Percentiles rank a stretch among this genome's conserved stretches.
Conservation (phyloP, 2,797 vertebrate genomes). For the Australoheros facetus region DNA sequence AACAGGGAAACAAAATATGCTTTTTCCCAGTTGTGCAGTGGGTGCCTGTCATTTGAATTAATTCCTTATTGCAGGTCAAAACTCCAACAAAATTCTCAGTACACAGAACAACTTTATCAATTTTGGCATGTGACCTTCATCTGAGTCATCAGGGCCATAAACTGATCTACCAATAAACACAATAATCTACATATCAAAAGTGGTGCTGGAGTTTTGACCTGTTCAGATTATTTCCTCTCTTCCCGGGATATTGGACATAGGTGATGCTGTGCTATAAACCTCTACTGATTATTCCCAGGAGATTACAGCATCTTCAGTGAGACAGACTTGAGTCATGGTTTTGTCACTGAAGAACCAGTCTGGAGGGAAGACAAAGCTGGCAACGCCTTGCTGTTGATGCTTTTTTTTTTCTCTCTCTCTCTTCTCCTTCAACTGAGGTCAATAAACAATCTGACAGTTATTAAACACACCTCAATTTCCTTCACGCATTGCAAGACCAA, state of each 20-base stretch:
- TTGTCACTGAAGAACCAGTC: not conserved
- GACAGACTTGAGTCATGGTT: not conserved
- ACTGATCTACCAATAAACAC: not conserved
- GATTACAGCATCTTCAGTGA: not conserved
- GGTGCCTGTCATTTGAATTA: not conserved
- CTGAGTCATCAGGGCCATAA: not conserved
- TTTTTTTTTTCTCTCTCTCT: not conserved
- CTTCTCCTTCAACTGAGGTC: not conserved
- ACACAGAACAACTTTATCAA: too few species aligned
- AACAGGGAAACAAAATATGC: not conserved
- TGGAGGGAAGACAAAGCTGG: not conserved
- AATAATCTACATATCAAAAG: not conserved
- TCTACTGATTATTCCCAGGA: not conserved
- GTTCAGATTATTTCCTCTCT: not conserved
- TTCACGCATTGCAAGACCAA: not conserved
- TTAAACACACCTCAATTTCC: not conserved
- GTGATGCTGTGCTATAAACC: not conserved
- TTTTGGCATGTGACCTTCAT: not conserved
- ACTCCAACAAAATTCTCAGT: too few species aligned
- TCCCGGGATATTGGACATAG: not conserved
- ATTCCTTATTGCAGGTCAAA: too few species aligned
- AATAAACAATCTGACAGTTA: not conserved
- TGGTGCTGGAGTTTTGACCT: not conserved
- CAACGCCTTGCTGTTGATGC: not conserved
- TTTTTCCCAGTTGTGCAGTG: not conserved